Evolutionary conservation across 2,888 invertebrate species (phyloP).

Genomic region (Branchellion lobata): DNA sequence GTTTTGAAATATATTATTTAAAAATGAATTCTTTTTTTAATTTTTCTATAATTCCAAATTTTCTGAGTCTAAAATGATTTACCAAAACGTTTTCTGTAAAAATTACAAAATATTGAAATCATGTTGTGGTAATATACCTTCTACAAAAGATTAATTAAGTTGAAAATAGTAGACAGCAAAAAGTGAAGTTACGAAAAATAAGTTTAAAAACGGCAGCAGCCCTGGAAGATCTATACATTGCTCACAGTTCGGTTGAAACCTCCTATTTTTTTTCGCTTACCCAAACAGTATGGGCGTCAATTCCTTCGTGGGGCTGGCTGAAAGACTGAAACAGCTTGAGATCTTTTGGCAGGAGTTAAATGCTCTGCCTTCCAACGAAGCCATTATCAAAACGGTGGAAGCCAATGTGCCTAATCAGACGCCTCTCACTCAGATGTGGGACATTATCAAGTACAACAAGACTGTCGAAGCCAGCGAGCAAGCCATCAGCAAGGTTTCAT

Average conservation of each 20-base stretch:
- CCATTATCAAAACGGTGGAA: constrained; percentile 30
- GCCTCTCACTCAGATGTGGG: constrained; percentile 39
- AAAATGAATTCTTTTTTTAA: no score
- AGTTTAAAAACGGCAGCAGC: background rate
- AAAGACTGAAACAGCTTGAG: constrained; percentile 20
- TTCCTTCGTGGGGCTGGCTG: constrained; percentile 38
- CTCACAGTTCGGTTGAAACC: no score
- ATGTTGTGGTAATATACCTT: no score
- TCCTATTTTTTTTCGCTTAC: no score
- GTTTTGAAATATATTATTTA: no score
- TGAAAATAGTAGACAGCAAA: no score
- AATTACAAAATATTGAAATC: no score
- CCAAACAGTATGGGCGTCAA: constrained; percentile 38
- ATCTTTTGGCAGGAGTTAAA: constrained; percentile 19
- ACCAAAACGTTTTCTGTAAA: no score
- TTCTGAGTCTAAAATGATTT: no score
- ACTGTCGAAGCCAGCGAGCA: constrained; percentile 35
- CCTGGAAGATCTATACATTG: no score
- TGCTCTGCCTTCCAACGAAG: constrained; percentile 27
- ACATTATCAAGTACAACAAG: constrained; percentile 25
- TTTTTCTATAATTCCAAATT: background rate
- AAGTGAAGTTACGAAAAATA: background rate
- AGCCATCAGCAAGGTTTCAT: constrained; percentile 26
- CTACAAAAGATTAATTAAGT: no score
- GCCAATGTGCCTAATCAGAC: constrained; percentile 35